phyloP scores from a whole-genome alignment of 30 jellyfish, hydroid and myxozoan species.

The Hydractinia echinata region DNA sequence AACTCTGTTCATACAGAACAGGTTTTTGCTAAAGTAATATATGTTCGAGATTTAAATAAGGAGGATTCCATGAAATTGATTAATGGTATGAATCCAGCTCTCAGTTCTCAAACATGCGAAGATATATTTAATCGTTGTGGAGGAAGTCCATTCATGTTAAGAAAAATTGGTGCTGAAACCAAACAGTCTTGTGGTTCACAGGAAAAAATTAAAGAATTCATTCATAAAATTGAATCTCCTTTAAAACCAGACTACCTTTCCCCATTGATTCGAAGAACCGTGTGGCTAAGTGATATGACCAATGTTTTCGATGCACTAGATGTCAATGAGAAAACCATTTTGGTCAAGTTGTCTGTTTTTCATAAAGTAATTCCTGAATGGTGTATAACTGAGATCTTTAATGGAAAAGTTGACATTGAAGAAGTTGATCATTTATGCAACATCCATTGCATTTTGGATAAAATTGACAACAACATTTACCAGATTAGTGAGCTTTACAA shows the following conservation, averaged over 20 bases:
- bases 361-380: slow-evolving; percentile 16
- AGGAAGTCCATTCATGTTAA: slow-evolving; percentile 29
- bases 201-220: not conserved
- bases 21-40: not conserved
- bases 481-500: slow-evolving; percentile 7
- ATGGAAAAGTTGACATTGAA: not conserved
- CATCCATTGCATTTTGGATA: slow-evolving; percentile 28
- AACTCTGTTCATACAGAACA: not conserved
- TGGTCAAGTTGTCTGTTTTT: slow-evolving; percentile 21
- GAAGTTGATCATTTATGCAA: slow-evolving; percentile 7
- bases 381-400: not conserved
- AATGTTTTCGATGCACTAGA: slow-evolving; percentile 25
- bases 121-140: slow-evolving; percentile 5
- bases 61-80: slow-evolving; percentile 8
- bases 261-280: not conserved
- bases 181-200: not conserved
- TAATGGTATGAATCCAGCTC: slow-evolving; percentile 15
- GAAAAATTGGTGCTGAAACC: slow-evolving; percentile 26
- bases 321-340: not conserved
- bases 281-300: slow-evolving; percentile 14
- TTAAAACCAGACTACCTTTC: not conserved
- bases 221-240: not conserved
- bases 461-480: not conserved
- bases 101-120: not conserved
- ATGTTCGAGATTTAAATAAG: not conserved